A percentile compares a stretch with the other conserved stretches of the same genome.
These are phyloP conservation scores for Lacerta bilineata DNA, from an alignment of 2,797 vertebrate species.

Conservation along the genomic window DNA sequence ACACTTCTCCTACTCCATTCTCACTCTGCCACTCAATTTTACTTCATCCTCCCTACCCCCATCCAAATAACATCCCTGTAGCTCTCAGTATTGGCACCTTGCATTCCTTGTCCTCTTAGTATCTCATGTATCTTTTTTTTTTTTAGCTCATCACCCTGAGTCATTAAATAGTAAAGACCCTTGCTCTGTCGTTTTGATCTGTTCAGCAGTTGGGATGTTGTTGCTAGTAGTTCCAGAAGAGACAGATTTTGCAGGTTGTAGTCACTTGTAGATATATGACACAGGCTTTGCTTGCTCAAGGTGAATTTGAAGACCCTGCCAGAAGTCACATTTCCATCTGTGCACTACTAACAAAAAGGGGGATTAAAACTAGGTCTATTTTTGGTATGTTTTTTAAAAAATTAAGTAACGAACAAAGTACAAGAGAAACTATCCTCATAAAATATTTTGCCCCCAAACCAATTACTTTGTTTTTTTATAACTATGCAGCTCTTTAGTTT, in stretches of 20 bases:
- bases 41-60: neutral
- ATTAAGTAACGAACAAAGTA: too few species aligned
- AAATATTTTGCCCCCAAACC: neutral
- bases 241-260: neutral
- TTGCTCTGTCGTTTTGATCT: neutral
- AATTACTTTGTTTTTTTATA: slow-evolving; percentile 18
- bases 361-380: too few species aligned
- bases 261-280: neutral
- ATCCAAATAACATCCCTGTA: neutral
- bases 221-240: too few species aligned
- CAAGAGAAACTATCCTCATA: neutral
- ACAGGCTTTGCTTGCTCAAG: neutral
- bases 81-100: too few species aligned
- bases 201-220: neutral
- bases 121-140: neutral
- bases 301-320: neutral
- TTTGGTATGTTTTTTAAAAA: too few species aligned
- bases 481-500: neutral
- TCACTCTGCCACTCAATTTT: neutral
- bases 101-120: neutral
- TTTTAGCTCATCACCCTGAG: neutral
- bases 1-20: neutral
- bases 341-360: neutral
- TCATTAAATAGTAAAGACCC: neutral
- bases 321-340: neutral